phyloP scores from a whole-genome alignment of 1,140 invertebrate genomes.

The Scaptomyza graminum region DNA sequence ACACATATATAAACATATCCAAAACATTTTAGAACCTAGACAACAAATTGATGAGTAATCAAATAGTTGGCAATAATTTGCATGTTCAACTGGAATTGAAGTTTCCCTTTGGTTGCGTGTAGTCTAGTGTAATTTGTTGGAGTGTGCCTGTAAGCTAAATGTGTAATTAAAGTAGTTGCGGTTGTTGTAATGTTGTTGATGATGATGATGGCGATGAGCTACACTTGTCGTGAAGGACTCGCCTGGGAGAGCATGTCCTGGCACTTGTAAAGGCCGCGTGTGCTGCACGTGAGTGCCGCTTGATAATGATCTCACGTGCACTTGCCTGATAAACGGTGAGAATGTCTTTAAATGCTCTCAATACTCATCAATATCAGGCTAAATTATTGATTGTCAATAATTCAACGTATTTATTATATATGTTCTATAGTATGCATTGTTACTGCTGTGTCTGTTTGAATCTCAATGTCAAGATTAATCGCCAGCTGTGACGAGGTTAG shows the following conservation, averaged over 20 bases:
- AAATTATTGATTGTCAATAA: constrained; percentile 72
- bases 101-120: not conserved
- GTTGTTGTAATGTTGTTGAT: constrained; percentile 44
- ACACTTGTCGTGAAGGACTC: constrained; percentile 68
- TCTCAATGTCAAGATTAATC: constrained; percentile 81
- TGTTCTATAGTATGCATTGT: constrained; percentile 20
- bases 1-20: no score
- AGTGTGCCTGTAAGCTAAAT: constrained; percentile 53
- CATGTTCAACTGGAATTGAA: no score
- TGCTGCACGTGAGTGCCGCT: constrained; percentile 60
- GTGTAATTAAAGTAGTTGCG: constrained; percentile 79
- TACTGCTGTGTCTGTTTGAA: constrained; percentile 21
- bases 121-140: constrained; percentile 29
- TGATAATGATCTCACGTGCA: constrained; percentile 72
- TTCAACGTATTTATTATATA: constrained; percentile 56
- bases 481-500: constrained; percentile 76
- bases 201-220: constrained; percentile 54
- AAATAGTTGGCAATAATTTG: not conserved
- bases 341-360: constrained; percentile 35
- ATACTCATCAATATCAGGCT: constrained; percentile 33
- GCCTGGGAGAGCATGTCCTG: constrained; percentile 51
- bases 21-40: not conserved
- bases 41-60: not conserved
- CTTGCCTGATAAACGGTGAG: constrained; percentile 47
- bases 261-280: constrained; percentile 72